These are phyloP conservation scores for Glyptemys insculpta DNA, from an alignment of 2,797 vertebrate species.

Conservation along the genomic window DNA sequence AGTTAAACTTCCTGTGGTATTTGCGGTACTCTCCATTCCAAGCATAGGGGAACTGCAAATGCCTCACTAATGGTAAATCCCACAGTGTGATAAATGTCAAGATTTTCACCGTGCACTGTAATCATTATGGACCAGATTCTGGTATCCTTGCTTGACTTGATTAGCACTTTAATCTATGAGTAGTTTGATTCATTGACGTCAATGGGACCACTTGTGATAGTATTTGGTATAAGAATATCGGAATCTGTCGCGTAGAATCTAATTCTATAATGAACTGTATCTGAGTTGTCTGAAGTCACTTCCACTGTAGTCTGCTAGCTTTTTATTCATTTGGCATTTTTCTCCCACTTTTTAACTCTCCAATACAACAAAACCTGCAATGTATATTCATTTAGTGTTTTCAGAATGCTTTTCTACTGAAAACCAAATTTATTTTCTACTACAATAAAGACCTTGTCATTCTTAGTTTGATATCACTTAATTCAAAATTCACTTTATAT, in stretches of 20 bases:
- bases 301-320: background rate
- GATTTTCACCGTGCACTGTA: slow-evolving; percentile 48
- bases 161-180: background rate
- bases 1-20: slow-evolving; percentile 69
- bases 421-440: background rate
- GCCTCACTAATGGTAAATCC: slow-evolving; percentile 53
- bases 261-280: background rate
- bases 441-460: background rate
- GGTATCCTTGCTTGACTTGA: background rate
- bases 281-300: background rate
- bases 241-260: background rate
- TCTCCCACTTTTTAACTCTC: background rate
- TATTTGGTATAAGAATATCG: background rate
- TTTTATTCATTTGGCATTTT: background rate
- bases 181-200: slow-evolving; percentile 3
- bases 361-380: background rate
- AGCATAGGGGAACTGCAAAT: slow-evolving; percentile 54
- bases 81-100: slow-evolving; percentile 62
- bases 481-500: background rate
- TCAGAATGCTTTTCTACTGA: background rate
- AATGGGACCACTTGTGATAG: background rate
- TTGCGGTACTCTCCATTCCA: slow-evolving; percentile 42
- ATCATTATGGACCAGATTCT: slow-evolving; percentile 36
- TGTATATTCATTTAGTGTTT: background rate
- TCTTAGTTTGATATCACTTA: background rate